Percentiles rank a stretch among this genome's conserved stretches.
phyloP scores from a whole-genome alignment of 2,797 vertebrate genomes.

The Valencia hispanica region DNA sequence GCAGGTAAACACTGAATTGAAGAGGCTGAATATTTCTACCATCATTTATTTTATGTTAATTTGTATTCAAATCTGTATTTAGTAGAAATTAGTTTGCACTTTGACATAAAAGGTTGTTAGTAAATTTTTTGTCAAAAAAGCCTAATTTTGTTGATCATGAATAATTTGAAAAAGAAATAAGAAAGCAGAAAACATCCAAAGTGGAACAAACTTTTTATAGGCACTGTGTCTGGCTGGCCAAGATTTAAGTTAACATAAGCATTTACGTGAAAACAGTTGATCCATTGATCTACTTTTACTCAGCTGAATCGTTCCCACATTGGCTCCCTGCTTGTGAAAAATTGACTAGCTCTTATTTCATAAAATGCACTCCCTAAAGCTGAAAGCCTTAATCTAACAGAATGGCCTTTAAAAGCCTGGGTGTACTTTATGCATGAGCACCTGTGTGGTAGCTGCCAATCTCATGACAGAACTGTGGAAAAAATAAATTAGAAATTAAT shows the following conservation, averaged over 20 bases:
- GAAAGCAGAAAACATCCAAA: neutral
- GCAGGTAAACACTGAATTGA: too few species aligned
- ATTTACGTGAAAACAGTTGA: neutral
- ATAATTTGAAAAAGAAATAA: too few species aligned
- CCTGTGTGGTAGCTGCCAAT: conserved; percentile 57
- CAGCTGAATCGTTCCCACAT: conserved; percentile 50
- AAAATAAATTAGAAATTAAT: conserved; percentile 74
- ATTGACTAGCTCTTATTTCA: conserved; percentile 46
- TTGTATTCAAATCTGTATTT: too few species aligned
- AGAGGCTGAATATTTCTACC: too few species aligned
- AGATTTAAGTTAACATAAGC: conserved; percentile 5
- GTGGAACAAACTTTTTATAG: neutral
- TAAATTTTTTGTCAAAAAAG: too few species aligned
- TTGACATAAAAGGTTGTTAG: too few species aligned
- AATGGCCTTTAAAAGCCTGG: conserved; percentile 46
- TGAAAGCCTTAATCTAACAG: conserved; percentile 43
- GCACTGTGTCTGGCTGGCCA: neutral
- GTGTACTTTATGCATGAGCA: conserved; percentile 45
- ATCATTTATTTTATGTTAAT: too few species aligned
- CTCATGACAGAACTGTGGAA: conserved; percentile 47
- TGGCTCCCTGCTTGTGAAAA: conserved; percentile 35
- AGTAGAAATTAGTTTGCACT: too few species aligned
- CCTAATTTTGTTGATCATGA: too few species aligned
- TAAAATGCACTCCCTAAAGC: conserved; percentile 41
- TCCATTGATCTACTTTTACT: conserved; percentile 16